Evolutionary conservation across 2,888 invertebrate genomes (phyloP).

Genomic region (Lochmaea capreae): DNA sequence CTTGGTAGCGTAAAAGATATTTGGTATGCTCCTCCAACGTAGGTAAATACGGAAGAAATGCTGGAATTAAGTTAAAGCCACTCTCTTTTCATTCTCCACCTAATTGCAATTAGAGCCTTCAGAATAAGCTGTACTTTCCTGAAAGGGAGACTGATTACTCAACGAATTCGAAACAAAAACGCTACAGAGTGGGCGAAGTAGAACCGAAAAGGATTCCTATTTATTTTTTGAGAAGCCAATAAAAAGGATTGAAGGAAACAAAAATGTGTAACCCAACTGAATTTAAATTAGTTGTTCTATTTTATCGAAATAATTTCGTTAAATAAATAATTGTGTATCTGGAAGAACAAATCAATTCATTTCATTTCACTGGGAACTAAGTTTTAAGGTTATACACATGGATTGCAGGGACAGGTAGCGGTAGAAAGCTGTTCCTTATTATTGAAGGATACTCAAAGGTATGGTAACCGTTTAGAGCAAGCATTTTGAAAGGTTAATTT

Average conservation of each 20-base stretch:
- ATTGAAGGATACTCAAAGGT: too few relatives aligned
- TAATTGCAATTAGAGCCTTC: slow-evolving; percentile 51
- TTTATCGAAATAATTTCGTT: too few relatives aligned
- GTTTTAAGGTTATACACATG: too few relatives aligned
- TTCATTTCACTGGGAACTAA: too few relatives aligned
- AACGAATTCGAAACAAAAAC: slow-evolving; percentile 48
- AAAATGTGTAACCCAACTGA: neutral
- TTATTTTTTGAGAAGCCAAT: neutral
- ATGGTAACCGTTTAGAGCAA: too few relatives aligned
- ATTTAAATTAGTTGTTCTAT: neutral
- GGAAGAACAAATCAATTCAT: too few relatives aligned
- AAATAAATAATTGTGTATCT: too few relatives aligned
- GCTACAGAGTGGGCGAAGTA: slow-evolving; percentile 22
- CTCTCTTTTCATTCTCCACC: slow-evolving; percentile 46
- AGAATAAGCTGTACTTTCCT: slow-evolving; percentile 46
- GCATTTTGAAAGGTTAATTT: too few relatives aligned
- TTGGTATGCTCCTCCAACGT: slow-evolving; percentile 31
- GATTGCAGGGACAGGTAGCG: too few relatives aligned
- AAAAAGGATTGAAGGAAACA: slow-evolving; percentile 1
- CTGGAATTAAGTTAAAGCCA: slow-evolving; percentile 45
- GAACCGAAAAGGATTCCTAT: neutral
- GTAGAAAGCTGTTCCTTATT: too few relatives aligned
- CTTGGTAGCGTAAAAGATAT: slow-evolving; percentile 33
- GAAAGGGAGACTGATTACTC: slow-evolving; percentile 47
- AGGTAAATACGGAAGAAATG: slow-evolving; percentile 39